These are phyloP conservation scores for Magallana gigas DNA, from an alignment of 1,140 invertebrate species.

Conservation along the genomic window DNA sequence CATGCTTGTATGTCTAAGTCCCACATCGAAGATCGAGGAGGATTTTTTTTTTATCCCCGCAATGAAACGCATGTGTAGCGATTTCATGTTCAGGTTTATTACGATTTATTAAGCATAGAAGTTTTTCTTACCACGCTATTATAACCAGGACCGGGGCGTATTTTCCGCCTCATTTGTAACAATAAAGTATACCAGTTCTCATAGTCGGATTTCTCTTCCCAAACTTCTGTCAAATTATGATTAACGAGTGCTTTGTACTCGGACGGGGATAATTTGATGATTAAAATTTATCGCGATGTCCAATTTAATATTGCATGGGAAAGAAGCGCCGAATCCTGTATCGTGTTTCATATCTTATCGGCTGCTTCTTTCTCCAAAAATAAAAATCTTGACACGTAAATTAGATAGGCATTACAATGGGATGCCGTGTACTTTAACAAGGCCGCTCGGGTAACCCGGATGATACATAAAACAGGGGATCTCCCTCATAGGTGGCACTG, in stretches of 20 bases:
- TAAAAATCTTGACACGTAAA: constrained; percentile 31
- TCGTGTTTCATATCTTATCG: constrained; percentile 24
- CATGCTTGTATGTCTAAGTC: no score
- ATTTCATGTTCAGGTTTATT: constrained; percentile 4
- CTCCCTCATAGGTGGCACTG: no score
- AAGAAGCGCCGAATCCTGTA: constrained; percentile 14
- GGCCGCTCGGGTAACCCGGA: background rate
- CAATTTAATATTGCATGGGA: constrained; percentile 35
- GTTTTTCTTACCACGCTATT: background rate
- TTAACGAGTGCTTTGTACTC: constrained; percentile 4
- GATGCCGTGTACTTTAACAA: constrained; percentile 23
- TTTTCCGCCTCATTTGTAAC: constrained; percentile 23
- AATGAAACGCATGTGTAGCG: background rate
- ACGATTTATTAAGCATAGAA: constrained; percentile 25
- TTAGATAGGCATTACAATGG: constrained; percentile 14
- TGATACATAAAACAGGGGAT: no score
- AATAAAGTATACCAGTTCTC: constrained; percentile 17
- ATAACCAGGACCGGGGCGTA: background rate
- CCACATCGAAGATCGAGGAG: no score
- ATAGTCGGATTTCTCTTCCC: constrained; percentile 6
- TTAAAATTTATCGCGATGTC: constrained; percentile 33
- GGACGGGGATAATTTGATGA: constrained; percentile 30
- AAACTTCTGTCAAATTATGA: constrained; percentile 31
- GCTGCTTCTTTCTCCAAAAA: constrained; percentile 23
- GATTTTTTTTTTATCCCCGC: background rate